These are phyloP conservation scores for Mesorhabditis belari DNA, from an alignment of 2,888 invertebrate species.

Conservation along the genomic window DNA sequence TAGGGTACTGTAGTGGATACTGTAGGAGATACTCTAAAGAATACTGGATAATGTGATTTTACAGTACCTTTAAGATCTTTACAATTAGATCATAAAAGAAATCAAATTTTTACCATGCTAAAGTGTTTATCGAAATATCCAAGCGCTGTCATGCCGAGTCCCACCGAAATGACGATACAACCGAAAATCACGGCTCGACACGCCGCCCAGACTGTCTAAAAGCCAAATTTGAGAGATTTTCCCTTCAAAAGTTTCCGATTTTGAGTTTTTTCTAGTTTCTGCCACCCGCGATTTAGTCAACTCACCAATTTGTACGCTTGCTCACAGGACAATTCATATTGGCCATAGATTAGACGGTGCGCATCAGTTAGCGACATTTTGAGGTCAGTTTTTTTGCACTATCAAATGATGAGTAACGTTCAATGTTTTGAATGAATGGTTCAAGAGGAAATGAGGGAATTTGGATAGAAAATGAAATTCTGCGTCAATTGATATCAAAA, in stretches of 20 bases:
- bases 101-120: slow-evolving; percentile 34
- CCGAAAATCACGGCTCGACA: slow-evolving; percentile 84
- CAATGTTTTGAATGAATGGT: not conserved
- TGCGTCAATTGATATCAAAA: not conserved
- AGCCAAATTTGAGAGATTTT: not conserved
- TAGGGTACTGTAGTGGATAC: not conserved
- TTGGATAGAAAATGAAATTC: not conserved
- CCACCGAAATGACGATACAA: slow-evolving; percentile 75
- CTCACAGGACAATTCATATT: not conserved
- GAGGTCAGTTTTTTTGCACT: not conserved
- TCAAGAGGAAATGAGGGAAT: not conserved
- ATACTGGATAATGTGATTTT: too few species aligned
- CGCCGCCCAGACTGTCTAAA: slow-evolving; percentile 73
- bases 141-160: slow-evolving; percentile 84
- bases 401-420: not conserved
- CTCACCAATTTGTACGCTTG: not conserved
- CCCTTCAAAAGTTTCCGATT: not conserved
- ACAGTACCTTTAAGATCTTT: too few species aligned
- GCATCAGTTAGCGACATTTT: not conserved
- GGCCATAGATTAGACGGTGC: not conserved
- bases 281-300: not conserved
- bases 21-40: not conserved
- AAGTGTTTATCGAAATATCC: slow-evolving; percentile 59
- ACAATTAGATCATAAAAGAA: too few species aligned
- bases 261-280: not conserved